phyloP scores from a whole-genome alignment of 1,140 invertebrate species.

The Tribolium madens region DNA sequence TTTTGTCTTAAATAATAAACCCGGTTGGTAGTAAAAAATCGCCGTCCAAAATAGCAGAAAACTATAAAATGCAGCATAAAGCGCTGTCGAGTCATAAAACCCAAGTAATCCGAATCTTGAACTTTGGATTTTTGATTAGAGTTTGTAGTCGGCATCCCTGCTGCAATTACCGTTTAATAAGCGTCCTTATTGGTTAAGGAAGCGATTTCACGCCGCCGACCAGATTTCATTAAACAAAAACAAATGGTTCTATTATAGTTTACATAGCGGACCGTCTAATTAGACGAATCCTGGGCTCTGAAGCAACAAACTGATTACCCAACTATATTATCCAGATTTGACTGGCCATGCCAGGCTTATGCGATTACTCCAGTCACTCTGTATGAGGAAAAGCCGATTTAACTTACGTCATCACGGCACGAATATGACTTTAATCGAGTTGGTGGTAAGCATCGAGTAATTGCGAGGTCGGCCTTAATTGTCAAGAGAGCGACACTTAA shows the following conservation, averaged over 20 bases:
- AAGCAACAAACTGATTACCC: slow-evolving; percentile 42
- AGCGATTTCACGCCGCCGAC: neutral
- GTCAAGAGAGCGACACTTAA: neutral
- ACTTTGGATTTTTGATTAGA: slow-evolving; percentile 11
- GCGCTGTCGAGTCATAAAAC: neutral
- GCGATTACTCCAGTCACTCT: slow-evolving; percentile 34
- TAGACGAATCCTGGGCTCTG: slow-evolving; percentile 13
- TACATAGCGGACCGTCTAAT: slow-evolving; percentile 26
- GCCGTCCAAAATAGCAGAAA: neutral
- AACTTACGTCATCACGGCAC: slow-evolving; percentile 1
- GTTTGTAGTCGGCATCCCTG: neutral
- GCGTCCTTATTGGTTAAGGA: slow-evolving; percentile 8
- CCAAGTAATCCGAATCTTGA: neutral
- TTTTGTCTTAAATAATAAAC: neutral
- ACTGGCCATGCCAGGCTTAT: slow-evolving; percentile 23
- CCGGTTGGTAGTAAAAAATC: neutral
- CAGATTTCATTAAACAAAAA: slow-evolving; percentile 28
- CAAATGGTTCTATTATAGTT: slow-evolving; percentile 31
- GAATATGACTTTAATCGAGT: slow-evolving; percentile 16
- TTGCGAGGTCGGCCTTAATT: neutral
- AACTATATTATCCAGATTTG: slow-evolving; percentile 42
- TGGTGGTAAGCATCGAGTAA: neutral
- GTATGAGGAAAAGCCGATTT: slow-evolving; percentile 9
- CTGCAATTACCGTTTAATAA: slow-evolving; percentile 23
- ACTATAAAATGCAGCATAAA: slow-evolving; percentile 14